Base-by-base conservation (phyloP, 2,888 invertebrate genomes). In the Megaustenia siamemsis region DNA sequence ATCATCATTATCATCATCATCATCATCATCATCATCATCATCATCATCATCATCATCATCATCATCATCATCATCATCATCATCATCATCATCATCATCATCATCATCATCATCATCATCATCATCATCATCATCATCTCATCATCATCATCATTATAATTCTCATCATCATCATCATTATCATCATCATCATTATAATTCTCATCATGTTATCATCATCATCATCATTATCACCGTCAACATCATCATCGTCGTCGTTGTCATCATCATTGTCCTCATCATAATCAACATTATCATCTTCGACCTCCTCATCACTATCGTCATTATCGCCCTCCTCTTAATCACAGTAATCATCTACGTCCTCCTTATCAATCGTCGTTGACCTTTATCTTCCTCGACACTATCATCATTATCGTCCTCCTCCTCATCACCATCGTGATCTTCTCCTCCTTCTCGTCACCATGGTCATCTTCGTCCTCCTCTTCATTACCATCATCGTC, bases 251-350 rank as follows among this genome's bases (percentile, higher is more conserved):
- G 43, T 73, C 73, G 43, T 73, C 73, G 43, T 43, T 43, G 43
- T 73, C 73, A 43, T 43, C 73, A 73, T 73, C 73, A 73, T 73
- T 43, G 43, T 40, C 73, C 40, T 73, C 73, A 73, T 40, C 73
- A 73, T 73, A 40, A 53, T 53, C 53, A 73, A 15, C 68, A 28
- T 4, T 3, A 68, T 68, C 28, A 8, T 18, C 53, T 21, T 4
- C 53, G 21, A 53, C 53, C 3, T 53, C 45, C 8, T 53, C 53
- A 21, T 21, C 53, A 53, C 3, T 21, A 53, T 53, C 53, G 21
- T 53, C 53, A 53, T 53, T 24, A 21, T 12, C 18, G 21, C 12
- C 53, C 3, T 53, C 45, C 8, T 71, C 71, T 18, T 15, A n/a
- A 73, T 40, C 73, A 43, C 12, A 40, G 43, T 73, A 40, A 73